Percentiles rank a stretch among this genome's conserved stretches.
These are phyloP conservation scores for Mobula birostris DNA, from an alignment of 2,113 vertebrate genomes.

Conservation along the genomic window DNA sequence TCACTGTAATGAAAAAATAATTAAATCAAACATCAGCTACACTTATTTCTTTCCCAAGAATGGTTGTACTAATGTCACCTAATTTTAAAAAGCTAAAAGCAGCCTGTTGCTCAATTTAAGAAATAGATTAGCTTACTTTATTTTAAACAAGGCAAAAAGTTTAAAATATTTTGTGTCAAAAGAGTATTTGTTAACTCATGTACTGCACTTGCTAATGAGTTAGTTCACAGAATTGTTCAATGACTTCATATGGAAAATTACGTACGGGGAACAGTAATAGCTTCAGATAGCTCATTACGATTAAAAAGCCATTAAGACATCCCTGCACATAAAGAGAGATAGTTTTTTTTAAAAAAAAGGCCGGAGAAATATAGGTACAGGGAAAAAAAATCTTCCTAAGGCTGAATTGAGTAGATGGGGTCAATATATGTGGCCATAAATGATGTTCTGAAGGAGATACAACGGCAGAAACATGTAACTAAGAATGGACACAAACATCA, in stretches of 20 bases:
- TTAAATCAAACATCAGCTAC: not conserved
- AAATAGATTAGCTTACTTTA: no score
- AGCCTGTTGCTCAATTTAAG: not conserved
- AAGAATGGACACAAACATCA: not conserved
- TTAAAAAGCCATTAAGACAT: not conserved
- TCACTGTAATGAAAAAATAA: not conserved
- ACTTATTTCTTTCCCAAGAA: not conserved
- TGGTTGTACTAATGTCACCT: not conserved
- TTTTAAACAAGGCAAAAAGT: no score
- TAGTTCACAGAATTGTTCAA: not conserved
- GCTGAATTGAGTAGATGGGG: not conserved
- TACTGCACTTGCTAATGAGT: not conserved
- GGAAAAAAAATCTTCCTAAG: not conserved
- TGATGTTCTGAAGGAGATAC: not conserved
- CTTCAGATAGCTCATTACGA: not conserved
- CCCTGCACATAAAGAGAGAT: not conserved
- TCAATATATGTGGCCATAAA: not conserved
- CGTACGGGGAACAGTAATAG: not conserved
- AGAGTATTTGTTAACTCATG: not conserved
- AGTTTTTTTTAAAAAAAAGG: not conserved
- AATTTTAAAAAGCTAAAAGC: not conserved
- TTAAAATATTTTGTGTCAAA: no score
- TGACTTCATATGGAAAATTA: not conserved
- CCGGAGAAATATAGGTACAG: not conserved
- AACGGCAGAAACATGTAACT: not conserved